phyloP scores from a whole-genome alignment of 2,888 invertebrate species.

The Pollenia angustigena region DNA sequence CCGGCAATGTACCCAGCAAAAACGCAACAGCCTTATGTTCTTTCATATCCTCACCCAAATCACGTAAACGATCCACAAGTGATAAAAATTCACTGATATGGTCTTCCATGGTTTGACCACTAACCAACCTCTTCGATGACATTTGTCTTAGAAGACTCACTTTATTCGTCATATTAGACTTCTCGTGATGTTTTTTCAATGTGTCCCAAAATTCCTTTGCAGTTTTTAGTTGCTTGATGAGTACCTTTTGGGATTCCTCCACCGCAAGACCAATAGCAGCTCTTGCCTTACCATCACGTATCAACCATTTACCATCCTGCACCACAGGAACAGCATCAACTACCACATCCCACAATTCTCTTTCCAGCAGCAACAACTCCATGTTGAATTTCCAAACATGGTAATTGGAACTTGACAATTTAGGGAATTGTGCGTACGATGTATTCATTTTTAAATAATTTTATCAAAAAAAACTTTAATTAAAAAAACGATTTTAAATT shows the following conservation, averaged over 20 bases:
- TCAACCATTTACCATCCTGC: conserved; percentile 34
- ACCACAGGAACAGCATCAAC: background rate
- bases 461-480: too few species aligned
- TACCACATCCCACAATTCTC: conserved; percentile 41
- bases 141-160: conserved; percentile 33
- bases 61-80: conserved; percentile 48
- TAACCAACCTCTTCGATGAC: conserved; percentile 28
- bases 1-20: conserved; percentile 39
- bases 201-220: conserved; percentile 28
- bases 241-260: conserved; percentile 42
- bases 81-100: conserved; percentile 39
- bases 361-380: conserved; percentile 1
- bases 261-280: conserved; percentile 33
- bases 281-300: background rate
- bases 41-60: conserved; percentile 40
- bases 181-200: conserved; percentile 22
- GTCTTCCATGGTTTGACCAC: conserved; percentile 39
- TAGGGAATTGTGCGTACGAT: too few species aligned
- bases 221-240: conserved; percentile 32
- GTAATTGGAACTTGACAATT: too few species aligned
- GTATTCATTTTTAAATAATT: too few species aligned
- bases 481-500: too few species aligned
- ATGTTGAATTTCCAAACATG: too few species aligned
- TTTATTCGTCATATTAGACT: conserved; percentile 21
- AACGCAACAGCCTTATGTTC: conserved; percentile 45